A percentile compares a stretch with the other conserved stretches of the same genome.
Evolutionary conservation across 2,797 vertebrate genomes (phyloP).

Genomic region (Leuciscus waleckii): DNA sequence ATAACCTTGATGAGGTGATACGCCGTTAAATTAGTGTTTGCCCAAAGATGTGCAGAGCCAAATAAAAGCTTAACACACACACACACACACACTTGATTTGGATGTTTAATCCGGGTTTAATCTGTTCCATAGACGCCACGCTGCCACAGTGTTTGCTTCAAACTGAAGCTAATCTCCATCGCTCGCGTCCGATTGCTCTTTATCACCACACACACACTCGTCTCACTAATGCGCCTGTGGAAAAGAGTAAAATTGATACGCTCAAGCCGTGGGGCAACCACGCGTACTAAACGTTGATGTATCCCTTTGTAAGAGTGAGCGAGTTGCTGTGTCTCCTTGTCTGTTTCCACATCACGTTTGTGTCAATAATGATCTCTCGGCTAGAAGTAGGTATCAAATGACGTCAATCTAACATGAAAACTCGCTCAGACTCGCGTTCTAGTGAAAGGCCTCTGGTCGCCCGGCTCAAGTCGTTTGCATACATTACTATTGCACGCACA

Average conservation of each 20-base stretch:
- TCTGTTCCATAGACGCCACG: constrained; percentile 62
- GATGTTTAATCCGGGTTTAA: constrained; percentile 67
- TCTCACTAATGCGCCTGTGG: constrained; percentile 29
- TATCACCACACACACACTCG: constrained; percentile 42
- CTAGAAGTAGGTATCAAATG: constrained; percentile 16
- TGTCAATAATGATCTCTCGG: constrained; percentile 46
- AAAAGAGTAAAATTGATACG: constrained; percentile 25
- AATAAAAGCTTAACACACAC: constrained; percentile 45
- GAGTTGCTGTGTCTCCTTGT: constrained; percentile 21
- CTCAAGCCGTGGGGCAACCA: constrained; percentile 34
- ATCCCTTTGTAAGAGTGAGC: constrained; percentile 12
- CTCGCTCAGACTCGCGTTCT: not conserved
- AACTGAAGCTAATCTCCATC: constrained; percentile 61
- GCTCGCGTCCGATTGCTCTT: constrained; percentile 48
- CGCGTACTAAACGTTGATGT: constrained; percentile 18
- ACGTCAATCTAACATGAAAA: constrained; percentile 35
- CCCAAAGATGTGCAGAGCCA: constrained; percentile 45
- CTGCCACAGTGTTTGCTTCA: constrained; percentile 62
- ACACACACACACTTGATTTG: constrained; percentile 55
- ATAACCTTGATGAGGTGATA: constrained; percentile 55
- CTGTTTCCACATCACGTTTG: constrained; percentile 45
- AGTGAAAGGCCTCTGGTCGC: not conserved
- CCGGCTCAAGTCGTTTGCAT: not conserved
- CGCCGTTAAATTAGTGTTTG: constrained; percentile 52
- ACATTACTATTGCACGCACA: not conserved